phyloP scores from a whole-genome alignment of 1,140 invertebrate species.

The Dinothrombium tinctorium region DNA sequence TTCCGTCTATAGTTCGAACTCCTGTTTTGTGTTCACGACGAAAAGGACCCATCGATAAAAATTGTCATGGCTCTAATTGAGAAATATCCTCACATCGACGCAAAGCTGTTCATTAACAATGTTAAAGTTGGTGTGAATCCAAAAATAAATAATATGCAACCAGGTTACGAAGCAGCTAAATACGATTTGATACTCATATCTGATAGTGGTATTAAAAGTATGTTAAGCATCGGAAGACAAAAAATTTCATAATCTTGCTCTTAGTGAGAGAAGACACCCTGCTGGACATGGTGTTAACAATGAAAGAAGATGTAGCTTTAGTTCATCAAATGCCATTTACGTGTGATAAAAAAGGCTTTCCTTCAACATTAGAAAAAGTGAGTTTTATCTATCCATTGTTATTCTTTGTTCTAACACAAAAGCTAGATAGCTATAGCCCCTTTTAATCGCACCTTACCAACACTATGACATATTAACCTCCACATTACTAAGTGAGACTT shows the following conservation, averaged over 20 bases:
- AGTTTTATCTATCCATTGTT: no score
- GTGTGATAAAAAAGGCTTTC: constrained; percentile 74
- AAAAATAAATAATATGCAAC: constrained; percentile 98
- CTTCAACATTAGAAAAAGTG: constrained; percentile 83
- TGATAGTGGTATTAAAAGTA: constrained; percentile 78
- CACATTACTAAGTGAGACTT: constrained; percentile 4
- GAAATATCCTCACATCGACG: constrained; percentile 69
- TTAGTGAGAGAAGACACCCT: constrained; percentile 77
- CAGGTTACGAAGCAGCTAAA: constrained; percentile 66
- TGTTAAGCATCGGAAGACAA: constrained; percentile 18
- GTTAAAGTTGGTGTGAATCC: constrained; percentile 81
- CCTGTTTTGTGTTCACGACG: constrained; percentile 84
- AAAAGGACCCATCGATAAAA: constrained; percentile 66
- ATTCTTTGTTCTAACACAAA: no score
- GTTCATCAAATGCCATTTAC: constrained; percentile 98
- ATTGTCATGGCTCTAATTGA: constrained; percentile 61
- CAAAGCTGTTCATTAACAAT: constrained; percentile 53
- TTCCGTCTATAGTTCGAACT: constrained; percentile 51
- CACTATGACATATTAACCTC: no score
- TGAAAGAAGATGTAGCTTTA: constrained; percentile 68
- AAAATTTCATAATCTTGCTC: background rate
- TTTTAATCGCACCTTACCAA: no score
- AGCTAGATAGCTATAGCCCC: no score
- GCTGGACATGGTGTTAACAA: constrained; percentile 75
- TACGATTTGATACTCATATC: constrained; percentile 83